Base-by-base conservation (phyloP, 2,888 invertebrate genomes). In the Sminthurinus aureus region DNA sequence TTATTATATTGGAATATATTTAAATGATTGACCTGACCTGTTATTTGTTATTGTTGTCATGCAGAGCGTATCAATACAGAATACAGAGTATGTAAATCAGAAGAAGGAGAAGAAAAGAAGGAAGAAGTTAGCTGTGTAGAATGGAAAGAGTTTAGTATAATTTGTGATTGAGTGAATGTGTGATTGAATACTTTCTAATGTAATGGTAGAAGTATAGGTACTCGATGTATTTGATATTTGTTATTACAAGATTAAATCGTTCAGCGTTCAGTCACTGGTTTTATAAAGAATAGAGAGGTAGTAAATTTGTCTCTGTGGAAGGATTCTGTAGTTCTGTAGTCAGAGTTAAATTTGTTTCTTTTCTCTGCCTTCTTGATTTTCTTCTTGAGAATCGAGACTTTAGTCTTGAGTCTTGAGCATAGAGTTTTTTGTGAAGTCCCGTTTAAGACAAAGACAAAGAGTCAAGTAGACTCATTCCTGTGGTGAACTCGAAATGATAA, bases 401-500 rank as follows among this genome's bases (percentile, higher is more conserved):
- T 0, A 69, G n/a, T n/a, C 0, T 69, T n/a, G 69, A 69, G 69
- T 69, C 0, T 18, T 38, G 38, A 38, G 38, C 38, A n/a, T 64
- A 4, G n/a, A 9, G n/a, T 18, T n/a, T 64, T 9, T 64, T 64
- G 64, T 71, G 24, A 13, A 18, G 71, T 22, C 24, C 12, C n/a
- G 52, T 8, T 52, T 75, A 52, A 75, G 38, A 73, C 73, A 73
- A 73, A 73, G 13, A 51, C n/a, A 75, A 50, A 20, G 22, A 20
- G 22, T 15, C n/a, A 71, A 51, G 51, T 75, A 38, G 50, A 50
- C 38, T 22, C 58, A 79, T 79, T 82, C 85, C 85, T 83, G 81
- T 79, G 82, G 83, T 79, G 85, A 79, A 26, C 79, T 82, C 82
- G 24, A 13, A 83, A 79, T 83, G 79, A 85, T 83, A 79, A 83